These are phyloP conservation scores for Silvanus unidentatus DNA, from an alignment of 2,888 invertebrate genomes.

Conservation along the genomic window DNA sequence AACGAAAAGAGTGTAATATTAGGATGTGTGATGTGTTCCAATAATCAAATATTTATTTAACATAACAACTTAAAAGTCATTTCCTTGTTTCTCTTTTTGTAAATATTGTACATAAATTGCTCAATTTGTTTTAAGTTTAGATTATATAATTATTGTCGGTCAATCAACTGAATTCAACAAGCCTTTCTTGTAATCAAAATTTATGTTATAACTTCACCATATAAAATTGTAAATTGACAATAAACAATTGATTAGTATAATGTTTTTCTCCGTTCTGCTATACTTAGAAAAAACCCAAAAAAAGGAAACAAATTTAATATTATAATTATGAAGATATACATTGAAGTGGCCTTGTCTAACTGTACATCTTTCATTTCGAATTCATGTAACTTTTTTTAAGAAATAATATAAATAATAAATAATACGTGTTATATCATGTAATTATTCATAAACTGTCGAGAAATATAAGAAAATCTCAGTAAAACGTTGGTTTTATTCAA, in stretches of 20 bases:
- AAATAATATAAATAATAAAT: constrained; percentile 26
- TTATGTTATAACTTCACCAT: background rate
- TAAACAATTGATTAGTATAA: constrained; percentile 8
- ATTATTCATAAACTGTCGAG: constrained; percentile 32
- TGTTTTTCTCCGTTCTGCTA: background rate
- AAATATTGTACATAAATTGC: constrained; percentile 31
- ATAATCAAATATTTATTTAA: background rate
- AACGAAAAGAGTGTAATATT: background rate
- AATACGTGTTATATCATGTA: constrained; percentile 35
- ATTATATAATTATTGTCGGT: too few species aligned
- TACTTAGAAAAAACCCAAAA: too few species aligned
- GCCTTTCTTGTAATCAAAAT: background rate
- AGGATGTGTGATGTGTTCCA: constrained; percentile 1
- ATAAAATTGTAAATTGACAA: constrained; percentile 16
- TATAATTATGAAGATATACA: constrained; percentile 14
- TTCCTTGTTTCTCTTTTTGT: constrained; percentile 12
- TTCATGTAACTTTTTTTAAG: constrained; percentile 31
- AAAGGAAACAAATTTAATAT: background rate
- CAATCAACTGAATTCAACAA: too few species aligned
- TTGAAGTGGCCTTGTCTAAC: constrained; percentile 35
- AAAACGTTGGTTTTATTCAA: background rate
- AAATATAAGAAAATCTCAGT: constrained; percentile 10
- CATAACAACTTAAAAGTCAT: background rate
- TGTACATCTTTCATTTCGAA: constrained; percentile 25
- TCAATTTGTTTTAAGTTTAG: constrained; percentile 17